Evolutionary conservation across 2,888 invertebrate genomes (phyloP).

Genomic region (Pollenia angustigena): DNA sequence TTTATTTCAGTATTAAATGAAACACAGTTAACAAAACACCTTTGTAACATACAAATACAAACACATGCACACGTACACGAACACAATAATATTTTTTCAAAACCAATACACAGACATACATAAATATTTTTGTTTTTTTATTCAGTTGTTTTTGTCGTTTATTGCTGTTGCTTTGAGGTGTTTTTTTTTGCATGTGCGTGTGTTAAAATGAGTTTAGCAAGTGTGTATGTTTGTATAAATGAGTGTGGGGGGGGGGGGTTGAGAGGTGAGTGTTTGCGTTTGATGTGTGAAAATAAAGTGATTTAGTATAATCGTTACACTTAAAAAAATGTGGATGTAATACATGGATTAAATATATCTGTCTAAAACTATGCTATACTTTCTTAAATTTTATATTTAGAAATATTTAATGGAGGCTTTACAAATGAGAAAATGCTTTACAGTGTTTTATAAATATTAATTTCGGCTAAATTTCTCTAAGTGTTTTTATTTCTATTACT

Average conservation of each 20-base stretch:
- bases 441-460: too few species aligned
- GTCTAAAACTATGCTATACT: slow-evolving; percentile 37
- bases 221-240: slow-evolving; percentile 12
- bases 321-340: slow-evolving; percentile 33
- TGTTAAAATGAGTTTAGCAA: slow-evolving; percentile 37
- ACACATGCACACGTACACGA: not conserved
- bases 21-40: slow-evolving; percentile 68
- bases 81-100: not conserved
- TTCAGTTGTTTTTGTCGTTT: slow-evolving; percentile 36
- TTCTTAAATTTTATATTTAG: not conserved
- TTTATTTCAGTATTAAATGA: slow-evolving; percentile 72
- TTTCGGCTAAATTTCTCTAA: not conserved
- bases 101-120: not conserved
- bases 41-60: slow-evolving; percentile 36
- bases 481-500: not conserved
- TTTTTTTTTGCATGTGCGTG: not conserved
- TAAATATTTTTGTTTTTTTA: slow-evolving; percentile 14
- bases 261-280: slow-evolving; percentile 21
- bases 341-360: slow-evolving; percentile 1
- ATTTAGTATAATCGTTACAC: slow-evolving; percentile 69
- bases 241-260: not conserved
- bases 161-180: slow-evolving; percentile 56
- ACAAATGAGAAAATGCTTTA: too few species aligned
- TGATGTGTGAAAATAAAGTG: slow-evolving; percentile 69
- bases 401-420: too few species aligned